These are phyloP conservation scores for Trachops cirrhosus DNA, from an alignment of 2,797 vertebrate species.

Conservation along the genomic window DNA sequence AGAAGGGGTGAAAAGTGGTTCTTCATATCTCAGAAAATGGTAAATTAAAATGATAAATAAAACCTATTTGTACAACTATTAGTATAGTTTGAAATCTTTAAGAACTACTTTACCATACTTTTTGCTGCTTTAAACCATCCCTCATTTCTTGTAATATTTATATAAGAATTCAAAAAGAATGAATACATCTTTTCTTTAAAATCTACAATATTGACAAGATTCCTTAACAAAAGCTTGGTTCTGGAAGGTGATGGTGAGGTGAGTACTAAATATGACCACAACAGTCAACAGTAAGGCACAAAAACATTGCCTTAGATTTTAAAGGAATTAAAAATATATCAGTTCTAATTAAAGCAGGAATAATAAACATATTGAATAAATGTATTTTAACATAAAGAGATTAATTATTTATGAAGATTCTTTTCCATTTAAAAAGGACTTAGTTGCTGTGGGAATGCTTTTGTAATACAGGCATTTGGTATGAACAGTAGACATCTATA, in stretches of 20 bases:
- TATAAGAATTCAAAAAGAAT: slow-evolving; percentile 16
- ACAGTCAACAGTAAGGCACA: not conserved
- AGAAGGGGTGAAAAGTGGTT: not conserved
- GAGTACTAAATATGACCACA: not conserved
- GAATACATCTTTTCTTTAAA: not conserved
- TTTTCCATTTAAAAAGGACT: not conserved
- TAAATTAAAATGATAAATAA: slow-evolving; percentile 34
- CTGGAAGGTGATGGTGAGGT: not conserved
- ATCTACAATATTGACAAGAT: not conserved
- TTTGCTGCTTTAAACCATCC: slow-evolving; percentile 24
- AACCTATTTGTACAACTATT: slow-evolving; percentile 4
- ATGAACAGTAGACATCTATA: not conserved
- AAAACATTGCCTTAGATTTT: not conserved
- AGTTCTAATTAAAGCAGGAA: not conserved
- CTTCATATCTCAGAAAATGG: slow-evolving; percentile 34
- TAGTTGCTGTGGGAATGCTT: not conserved
- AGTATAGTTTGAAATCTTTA: slow-evolving; percentile 22
- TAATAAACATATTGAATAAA: slow-evolving; percentile 26
- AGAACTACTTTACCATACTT: slow-evolving; percentile 2
- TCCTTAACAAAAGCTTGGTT: slow-evolving; percentile 16
- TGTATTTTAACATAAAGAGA: slow-evolving; percentile 10
- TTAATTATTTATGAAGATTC: not conserved
- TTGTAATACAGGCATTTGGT: not conserved
- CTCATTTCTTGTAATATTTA: slow-evolving; percentile 15
- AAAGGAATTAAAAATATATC: slow-evolving; percentile 5